phyloP scores from a whole-genome alignment of 2,888 invertebrate genomes.

The Heliothis peltigera region DNA sequence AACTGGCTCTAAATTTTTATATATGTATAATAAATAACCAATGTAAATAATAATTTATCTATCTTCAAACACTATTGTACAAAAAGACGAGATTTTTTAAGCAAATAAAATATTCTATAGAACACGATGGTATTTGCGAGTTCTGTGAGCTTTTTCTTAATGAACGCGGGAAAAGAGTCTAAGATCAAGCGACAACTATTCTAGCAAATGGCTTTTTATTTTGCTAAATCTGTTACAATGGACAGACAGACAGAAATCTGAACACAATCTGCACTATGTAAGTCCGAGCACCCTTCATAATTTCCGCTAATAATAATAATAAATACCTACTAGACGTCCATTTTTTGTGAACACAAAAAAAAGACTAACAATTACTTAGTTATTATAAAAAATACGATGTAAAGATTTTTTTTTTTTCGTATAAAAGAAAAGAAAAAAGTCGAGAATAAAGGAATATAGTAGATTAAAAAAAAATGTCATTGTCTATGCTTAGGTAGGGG shows the following conservation, averaged over 20 bases:
- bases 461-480: conserved; percentile 42
- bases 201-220: conserved; percentile 52
- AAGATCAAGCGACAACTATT: conserved; percentile 47
- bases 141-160: too few species aligned
- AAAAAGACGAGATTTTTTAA: too few species aligned
- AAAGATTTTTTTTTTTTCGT: conserved; percentile 15
- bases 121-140: too few species aligned
- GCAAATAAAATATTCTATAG: too few species aligned
- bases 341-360: conserved; percentile 59
- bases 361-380: conserved; percentile 23
- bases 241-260: conserved; percentile 57
- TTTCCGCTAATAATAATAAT: conserved; percentile 49
- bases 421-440: conserved; percentile 3
- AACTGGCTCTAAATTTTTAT: too few species aligned
- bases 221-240: conserved; percentile 57
- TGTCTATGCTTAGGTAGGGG: conserved; percentile 6
- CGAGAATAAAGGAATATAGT: background rate
- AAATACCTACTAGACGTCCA: conserved; percentile 42
- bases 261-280: conserved; percentile 48
- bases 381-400: conserved; percentile 39
- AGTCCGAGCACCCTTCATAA: conserved; percentile 49
- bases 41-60: too few species aligned
- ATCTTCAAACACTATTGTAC: too few species aligned
- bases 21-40: too few species aligned
- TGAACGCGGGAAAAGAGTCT: too few species aligned